phyloP scores from a whole-genome alignment of 2,888 invertebrate species.

The Thera britannica region DNA sequence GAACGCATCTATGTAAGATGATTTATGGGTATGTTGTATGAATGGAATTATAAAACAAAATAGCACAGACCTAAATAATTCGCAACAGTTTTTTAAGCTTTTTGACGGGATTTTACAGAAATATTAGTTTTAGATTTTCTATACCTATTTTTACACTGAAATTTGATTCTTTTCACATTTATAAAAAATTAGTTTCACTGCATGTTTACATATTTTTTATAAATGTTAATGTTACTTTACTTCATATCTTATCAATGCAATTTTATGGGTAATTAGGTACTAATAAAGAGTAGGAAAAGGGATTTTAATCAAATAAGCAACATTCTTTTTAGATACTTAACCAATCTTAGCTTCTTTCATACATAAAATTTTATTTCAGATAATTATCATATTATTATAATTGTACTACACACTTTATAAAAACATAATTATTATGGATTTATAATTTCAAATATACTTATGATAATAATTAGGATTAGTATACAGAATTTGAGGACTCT shows the following conservation, averaged over 20 bases:
- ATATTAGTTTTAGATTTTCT: conserved; percentile 1
- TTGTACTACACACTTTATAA: neutral
- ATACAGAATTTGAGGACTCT: neutral
- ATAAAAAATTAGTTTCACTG: neutral
- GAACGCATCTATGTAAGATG: too few relatives aligned
- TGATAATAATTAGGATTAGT: neutral
- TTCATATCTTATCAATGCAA: conserved; percentile 14
- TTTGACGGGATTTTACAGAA: conserved; percentile 6
- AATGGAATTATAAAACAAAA: too few relatives aligned
- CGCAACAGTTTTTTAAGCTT: neutral
- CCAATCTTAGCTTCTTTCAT: neutral
- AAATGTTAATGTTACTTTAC: neutral
- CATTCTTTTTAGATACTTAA: neutral
- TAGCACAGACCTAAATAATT: too few relatives aligned
- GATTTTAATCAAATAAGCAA: conserved; percentile 15
- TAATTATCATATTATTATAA: neutral
- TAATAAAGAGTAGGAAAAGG: conserved; percentile 21
- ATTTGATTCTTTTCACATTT: conserved; percentile 10
- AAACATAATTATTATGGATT: too few relatives aligned
- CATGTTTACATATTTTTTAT: neutral
- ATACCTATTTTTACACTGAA: neutral
- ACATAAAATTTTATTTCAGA: neutral
- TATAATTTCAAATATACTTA: neutral
- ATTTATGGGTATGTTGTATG: too few relatives aligned
- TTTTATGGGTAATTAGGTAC: conserved; percentile 5